These are phyloP conservation scores for Sebastes itinus DNA, from an alignment of 2,797 vertebrate species.

Conservation along the genomic window DNA sequence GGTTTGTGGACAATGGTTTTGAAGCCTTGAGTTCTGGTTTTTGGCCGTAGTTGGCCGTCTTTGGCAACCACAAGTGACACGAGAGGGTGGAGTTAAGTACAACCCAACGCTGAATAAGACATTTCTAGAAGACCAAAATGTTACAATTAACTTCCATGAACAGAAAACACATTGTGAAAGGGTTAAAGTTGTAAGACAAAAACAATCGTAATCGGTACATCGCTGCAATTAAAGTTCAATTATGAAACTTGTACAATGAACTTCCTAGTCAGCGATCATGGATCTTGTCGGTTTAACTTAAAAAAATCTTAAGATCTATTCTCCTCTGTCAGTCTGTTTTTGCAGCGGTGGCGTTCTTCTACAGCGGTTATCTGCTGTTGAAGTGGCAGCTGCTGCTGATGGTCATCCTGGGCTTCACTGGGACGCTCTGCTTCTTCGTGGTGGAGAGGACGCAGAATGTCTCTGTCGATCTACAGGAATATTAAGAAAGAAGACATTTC, in stretches of 20 bases:
- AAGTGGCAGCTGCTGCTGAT: slow-evolving; percentile 85
- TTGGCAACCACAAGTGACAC: too few relatives aligned
- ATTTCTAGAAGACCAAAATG: too few relatives aligned
- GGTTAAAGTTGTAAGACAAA: too few relatives aligned
- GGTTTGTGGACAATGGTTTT: too few relatives aligned
- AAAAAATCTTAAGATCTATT: neutral
- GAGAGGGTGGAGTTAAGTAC: too few relatives aligned
- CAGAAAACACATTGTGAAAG: too few relatives aligned
- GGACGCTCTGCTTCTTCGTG: slow-evolving; percentile 85
- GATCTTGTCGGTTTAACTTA: neutral
- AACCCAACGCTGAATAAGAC: too few relatives aligned
- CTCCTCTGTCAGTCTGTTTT: slow-evolving; percentile 78
- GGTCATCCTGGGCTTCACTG: slow-evolving; percentile 80
- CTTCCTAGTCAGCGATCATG: neutral
- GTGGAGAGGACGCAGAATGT: slow-evolving; percentile 80
- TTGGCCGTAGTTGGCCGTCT: too few relatives aligned
- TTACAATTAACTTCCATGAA: too few relatives aligned
- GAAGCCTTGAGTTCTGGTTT: accelerated
- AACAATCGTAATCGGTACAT: too few relatives aligned
- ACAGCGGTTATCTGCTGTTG: slow-evolving; percentile 82
- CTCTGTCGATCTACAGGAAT: slow-evolving; percentile 64
- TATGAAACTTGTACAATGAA: neutral
- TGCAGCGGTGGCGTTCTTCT: slow-evolving; percentile 86
- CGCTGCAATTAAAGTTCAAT: neutral
- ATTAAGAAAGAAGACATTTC: slow-evolving; percentile 48